phyloP scores from a whole-genome alignment of 2,797 vertebrate species.

The Leptoclinus maculatus region DNA sequence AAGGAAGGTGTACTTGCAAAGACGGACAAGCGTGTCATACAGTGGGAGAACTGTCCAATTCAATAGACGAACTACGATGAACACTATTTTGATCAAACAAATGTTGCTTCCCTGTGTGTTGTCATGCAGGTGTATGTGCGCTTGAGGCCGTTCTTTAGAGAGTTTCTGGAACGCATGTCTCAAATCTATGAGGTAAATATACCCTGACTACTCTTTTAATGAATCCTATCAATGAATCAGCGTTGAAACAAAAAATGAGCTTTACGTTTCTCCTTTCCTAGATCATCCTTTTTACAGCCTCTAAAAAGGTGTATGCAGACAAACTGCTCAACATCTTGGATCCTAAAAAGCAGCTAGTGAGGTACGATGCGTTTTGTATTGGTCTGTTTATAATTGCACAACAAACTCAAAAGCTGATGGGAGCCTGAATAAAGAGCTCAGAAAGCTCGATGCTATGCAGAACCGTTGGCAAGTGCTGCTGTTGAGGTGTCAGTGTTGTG shows the following conservation, averaged over 20 bases:
- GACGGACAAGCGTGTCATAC: neutral
- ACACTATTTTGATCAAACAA: neutral
- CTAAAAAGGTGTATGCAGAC: slow-evolving; percentile 99
- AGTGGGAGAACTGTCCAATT: neutral
- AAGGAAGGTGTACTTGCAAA: neutral
- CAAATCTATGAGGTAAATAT: slow-evolving; percentile 96
- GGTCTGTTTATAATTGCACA: neutral
- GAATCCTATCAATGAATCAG: neutral
- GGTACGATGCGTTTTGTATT: slow-evolving; percentile 79
- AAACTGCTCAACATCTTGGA: slow-evolving; percentile 99
- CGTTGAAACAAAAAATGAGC: neutral
- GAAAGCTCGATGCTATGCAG: neutral
- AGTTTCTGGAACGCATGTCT: slow-evolving; percentile 99
- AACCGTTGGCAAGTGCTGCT: slow-evolving; percentile 7
- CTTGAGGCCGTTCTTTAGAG: slow-evolving; percentile 97
- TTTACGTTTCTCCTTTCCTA: slow-evolving; percentile 56
- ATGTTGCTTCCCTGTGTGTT: slow-evolving; percentile 7
- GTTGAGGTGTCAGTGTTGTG: slow-evolving; percentile 72
- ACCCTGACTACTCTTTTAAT: neutral
- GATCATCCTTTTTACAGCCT: slow-evolving; percentile 99
- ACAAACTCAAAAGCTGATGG: neutral
- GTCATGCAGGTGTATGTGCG: slow-evolving; percentile 93
- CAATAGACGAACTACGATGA: neutral
- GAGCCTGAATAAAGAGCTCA: slow-evolving; percentile 2
- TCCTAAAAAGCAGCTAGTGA: slow-evolving; percentile 98